A percentile compares a stretch with the other conserved stretches of the same genome.
These are phyloP conservation scores for Acanthaster planci DNA, from an alignment of 35 echinoderm and acorn worm species.

Conservation along the genomic window DNA sequence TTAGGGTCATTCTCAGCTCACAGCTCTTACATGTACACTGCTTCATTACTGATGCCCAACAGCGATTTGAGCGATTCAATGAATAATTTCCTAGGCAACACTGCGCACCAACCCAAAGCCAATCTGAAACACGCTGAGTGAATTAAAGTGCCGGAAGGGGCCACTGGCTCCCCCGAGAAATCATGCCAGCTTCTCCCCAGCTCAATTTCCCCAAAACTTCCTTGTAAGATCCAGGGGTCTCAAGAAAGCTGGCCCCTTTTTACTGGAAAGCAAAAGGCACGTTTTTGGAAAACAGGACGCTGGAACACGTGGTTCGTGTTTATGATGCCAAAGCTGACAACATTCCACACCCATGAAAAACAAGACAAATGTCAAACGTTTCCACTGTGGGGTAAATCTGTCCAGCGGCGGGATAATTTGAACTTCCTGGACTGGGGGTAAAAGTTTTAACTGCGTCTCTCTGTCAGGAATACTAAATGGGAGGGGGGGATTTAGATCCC, in stretches of 20 bases:
- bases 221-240: too few relatives aligned
- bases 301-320: slow-evolving; percentile 23
- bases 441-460: not conserved
- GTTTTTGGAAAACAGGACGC: not conserved
- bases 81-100: slow-evolving; percentile 4
- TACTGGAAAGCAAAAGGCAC: not conserved
- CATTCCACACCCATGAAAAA: not conserved
- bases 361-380: slow-evolving; percentile 14
- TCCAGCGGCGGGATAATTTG: not conserved
- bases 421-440: not conserved
- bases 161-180: not conserved
- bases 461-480: not conserved
- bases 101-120: not conserved
- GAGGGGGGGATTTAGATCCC: not conserved
- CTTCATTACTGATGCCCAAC: too few relatives aligned
- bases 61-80: slow-evolving; percentile 15
- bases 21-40: too few relatives aligned
- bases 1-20: too few relatives aligned
- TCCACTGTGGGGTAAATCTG: not conserved
- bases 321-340: not conserved
- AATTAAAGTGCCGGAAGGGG: not conserved
- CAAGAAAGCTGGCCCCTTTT: too few relatives aligned
- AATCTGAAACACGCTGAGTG: not conserved
- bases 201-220: too few relatives aligned
- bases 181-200: not conserved